Base-by-base conservation (phyloP, 1,140 invertebrate species). In the Brachionus sp. region DNA sequence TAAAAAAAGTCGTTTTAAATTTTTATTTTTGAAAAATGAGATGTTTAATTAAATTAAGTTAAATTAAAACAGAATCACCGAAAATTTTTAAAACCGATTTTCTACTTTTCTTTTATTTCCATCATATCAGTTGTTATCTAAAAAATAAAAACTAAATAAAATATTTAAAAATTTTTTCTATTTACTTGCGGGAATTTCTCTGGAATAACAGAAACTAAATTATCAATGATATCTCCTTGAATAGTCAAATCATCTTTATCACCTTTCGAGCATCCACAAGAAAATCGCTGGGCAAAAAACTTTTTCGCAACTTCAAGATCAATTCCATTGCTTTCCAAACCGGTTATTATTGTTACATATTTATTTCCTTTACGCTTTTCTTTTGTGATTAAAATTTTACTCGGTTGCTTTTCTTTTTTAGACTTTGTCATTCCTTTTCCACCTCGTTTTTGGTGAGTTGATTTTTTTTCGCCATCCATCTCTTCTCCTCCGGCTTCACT, bases 181-280 rank as follows among this genome's bases (percentile, higher is more conserved):
- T 23, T 62, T 80, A 80, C 35, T 42, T 80, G 77, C 2, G 77
- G 37, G 62, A 62, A 98, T 89, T 98, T 98, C 87, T 98, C 96
- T 78, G 95, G 95, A 87, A 99, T 95, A 83, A 98, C 92, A 90
- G 98, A 96, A 90, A 98, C 96, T 2, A 98, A 89, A 85, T 98
- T 96, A 91, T 98, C 96, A 89, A 98, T 98, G 0, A 98, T 86
- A 84, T 90, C 88, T 19, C 90, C 97, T 90, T 99, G 97, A 88
- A 99, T 98, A 5, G 98, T 96, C 87, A 99, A 98, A 90, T 99
- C 98, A 92, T 99, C 97, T 84, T 98, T 95, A 12, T 95, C 96
- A 42, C 96, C 98, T 0, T 99, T 95, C 19, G 97, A 98, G 16
- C 96, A 96, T 9, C 97, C 97, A 91, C 97, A 99, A 5, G 97